Evolutionary conservation across 2,888 invertebrate genomes (phyloP), one percentile per base, ranked within the genome.

Genomic region (Eumacrocentrus americanus): DNA sequence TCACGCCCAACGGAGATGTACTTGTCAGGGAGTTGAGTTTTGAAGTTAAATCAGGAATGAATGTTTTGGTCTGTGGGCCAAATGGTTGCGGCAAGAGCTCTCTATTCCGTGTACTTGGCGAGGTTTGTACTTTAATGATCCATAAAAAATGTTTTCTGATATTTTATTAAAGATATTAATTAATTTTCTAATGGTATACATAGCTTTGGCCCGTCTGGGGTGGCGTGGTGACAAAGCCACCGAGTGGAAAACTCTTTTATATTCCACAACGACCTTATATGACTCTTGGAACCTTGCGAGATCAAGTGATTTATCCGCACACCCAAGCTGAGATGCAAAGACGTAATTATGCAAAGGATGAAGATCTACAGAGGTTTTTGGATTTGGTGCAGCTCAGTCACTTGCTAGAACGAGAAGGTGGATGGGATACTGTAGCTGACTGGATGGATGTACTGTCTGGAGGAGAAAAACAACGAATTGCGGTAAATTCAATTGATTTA

Each of bases 401-500:
- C 83, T 84, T 98, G 58, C 83, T 92, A 46, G 87, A 89, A 61
- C 85, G 97, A 50, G 96, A 97, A 70, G 91, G 90, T 25, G 93
- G 92, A 5, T 90, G 95, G 86, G 93, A 97, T 81, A 89, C 95
- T 0, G 90, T 95, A 1, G 95, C 95, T 72, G 98, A 99, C 84
- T 99, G 98, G 98, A 92, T 98, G 87, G 99, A 99, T 80, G 95
- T 98, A 0, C 84, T 99, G 3, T 95, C 95, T 34, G 99, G 99
- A 0, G 99, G 98, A 11, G 98, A 99, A 83, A 99, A 99, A 77
- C 99, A 99, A 82, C 85, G 98, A 75, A 90, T 99, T 71, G 98
- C 98, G 51, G 91, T 93, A 76, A 83, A 62, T 63, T 14, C 23
- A 47, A 11, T 20, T 46, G 9, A 51, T 52, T 5, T 50, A 51